A percentile compares a stretch with the other conserved stretches of the same genome.
phyloP scores from a whole-genome alignment of 64 coral and sea anemone species.

The Platygyra sinensis region DNA sequence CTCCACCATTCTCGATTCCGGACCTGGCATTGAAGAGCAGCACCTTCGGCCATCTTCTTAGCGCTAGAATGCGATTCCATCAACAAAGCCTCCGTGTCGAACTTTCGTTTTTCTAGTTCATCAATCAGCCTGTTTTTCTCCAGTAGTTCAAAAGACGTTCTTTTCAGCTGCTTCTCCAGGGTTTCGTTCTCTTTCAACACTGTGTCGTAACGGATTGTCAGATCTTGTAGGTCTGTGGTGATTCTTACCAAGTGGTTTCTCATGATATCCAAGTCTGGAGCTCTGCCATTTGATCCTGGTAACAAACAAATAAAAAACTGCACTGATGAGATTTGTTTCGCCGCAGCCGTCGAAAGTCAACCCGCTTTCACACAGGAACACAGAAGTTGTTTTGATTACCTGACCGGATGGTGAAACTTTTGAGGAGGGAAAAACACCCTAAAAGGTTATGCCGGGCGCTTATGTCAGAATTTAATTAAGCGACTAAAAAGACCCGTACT shows the following conservation, averaged over 20 bases:
- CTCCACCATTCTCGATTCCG: conserved; percentile 71
- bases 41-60: conserved; percentile 68
- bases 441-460: not conserved
- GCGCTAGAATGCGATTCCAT: conserved; percentile 73
- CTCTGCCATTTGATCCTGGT: not conserved
- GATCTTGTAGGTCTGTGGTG: conserved; percentile 82
- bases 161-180: conserved; percentile 55
- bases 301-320: not conserved
- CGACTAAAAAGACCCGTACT: not conserved
- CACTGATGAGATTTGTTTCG: not conserved
- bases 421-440: conserved; percentile 15
- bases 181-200: conserved; percentile 65
- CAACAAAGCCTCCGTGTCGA: conserved; percentile 66
- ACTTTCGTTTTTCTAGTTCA: conserved; percentile 70
- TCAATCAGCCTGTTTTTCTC: conserved; percentile 67
- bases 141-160: conserved; percentile 51
- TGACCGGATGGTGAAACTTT: not conserved
- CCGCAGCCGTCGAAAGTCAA: not conserved
- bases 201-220: conserved; percentile 81
- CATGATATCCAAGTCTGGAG: conserved; percentile 83
- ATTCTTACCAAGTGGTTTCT: conserved; percentile 83
- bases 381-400: not conserved
- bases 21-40: conserved; percentile 53
- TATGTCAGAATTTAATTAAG: not conserved
- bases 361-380: not conserved